Percentiles rank a stretch among this genome's conserved stretches.
These are phyloP conservation scores for Lepidocolaptes lacrymiger DNA, from an alignment of 2,797 vertebrate genomes.

Conservation along the genomic window DNA sequence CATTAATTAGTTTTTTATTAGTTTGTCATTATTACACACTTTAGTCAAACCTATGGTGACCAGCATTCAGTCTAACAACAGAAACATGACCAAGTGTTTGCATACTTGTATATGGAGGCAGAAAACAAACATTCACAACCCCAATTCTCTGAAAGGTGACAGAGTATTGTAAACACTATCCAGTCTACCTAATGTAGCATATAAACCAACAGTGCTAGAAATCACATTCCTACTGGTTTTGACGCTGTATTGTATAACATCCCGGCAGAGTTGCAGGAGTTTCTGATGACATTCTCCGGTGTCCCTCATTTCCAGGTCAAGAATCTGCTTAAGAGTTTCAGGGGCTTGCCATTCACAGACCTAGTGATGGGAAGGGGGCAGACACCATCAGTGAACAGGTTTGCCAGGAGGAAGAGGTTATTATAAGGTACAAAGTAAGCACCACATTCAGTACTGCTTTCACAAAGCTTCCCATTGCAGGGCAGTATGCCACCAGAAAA, in stretches of 20 bases:
- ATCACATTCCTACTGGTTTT: constrained; percentile 82
- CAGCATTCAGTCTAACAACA: not conserved
- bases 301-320: constrained; percentile 85
- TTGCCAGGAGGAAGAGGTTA: not conserved
- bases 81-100: not conserved
- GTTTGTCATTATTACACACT: not conserved
- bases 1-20: not conserved
- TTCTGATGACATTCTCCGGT: constrained; percentile 78
- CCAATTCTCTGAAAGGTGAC: not conserved
- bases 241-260: constrained; percentile 86
- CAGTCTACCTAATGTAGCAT: not conserved
- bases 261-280: constrained; percentile 82
- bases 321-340: constrained; percentile 79
- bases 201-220: not conserved
- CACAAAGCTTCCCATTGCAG: not conserved
- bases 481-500: not conserved
- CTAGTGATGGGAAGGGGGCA: constrained; percentile 64
- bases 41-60: not conserved
- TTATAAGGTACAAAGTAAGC: not conserved
- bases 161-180: not conserved
- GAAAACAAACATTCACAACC: not conserved
- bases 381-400: not conserved
- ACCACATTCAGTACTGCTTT: not conserved
- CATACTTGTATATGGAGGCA: not conserved
- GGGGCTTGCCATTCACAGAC: constrained; percentile 87